A percentile compares a stretch with the other conserved stretches of the same genome.
phyloP scores from a whole-genome alignment of 2,113 vertebrate genomes.

The Zosterops japonicus region DNA sequence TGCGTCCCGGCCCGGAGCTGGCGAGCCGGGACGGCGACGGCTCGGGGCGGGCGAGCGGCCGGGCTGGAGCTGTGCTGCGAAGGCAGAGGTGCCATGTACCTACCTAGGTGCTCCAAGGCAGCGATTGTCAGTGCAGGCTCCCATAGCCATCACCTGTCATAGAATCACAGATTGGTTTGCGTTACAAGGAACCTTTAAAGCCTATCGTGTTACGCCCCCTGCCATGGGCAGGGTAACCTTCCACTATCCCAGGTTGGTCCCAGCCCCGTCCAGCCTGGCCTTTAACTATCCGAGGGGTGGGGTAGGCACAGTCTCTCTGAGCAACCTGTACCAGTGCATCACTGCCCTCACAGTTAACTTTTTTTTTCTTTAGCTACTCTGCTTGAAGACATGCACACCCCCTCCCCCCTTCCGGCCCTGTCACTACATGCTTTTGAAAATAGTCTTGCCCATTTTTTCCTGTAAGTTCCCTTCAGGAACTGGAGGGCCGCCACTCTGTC shows the following conservation, averaged over 20 bases:
- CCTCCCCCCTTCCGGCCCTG: no score
- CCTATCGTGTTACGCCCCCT: not conserved
- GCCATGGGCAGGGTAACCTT: not conserved
- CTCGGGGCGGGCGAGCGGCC: not conserved
- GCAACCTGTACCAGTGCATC: not conserved
- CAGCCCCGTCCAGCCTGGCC: not conserved
- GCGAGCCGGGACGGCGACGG: not conserved
- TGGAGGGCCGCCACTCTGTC: not conserved
- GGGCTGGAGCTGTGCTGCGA: rapidly evolving
- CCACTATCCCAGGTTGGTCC: not conserved
- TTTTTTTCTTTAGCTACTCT: not conserved
- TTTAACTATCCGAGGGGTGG: not conserved
- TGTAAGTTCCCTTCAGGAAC: not conserved
- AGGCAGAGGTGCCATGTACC: rapidly evolving
- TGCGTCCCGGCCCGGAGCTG: not conserved
- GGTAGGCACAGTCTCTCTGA: not conserved
- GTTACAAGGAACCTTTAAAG: not conserved
- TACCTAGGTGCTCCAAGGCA: not conserved
- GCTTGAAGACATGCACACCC: not conserved
- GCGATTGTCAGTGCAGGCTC: not conserved
- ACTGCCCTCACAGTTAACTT: not conserved
- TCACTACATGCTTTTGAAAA: not conserved
- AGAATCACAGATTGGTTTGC: not conserved
- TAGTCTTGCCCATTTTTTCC: not conserved
- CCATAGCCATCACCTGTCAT: rapidly evolving